phyloP scores from a whole-genome alignment of 2,797 vertebrate genomes.

The Microcaecilia unicolor region DNA sequence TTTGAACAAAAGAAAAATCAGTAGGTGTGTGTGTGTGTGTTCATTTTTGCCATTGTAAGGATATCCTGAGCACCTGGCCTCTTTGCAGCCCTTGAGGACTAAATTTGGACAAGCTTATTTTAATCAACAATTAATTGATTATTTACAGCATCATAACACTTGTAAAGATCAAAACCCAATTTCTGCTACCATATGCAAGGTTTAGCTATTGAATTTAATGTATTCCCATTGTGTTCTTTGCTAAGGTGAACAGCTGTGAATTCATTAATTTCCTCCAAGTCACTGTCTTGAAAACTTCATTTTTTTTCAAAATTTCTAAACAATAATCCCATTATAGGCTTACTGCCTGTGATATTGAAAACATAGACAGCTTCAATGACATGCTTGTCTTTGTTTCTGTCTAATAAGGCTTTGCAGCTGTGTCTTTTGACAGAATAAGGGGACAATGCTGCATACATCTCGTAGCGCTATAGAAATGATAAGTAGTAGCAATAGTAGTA shows the following conservation, averaged over 20 bases:
- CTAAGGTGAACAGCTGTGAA: constrained; percentile 37
- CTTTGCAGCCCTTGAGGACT: too few relatives aligned
- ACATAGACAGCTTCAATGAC: constrained; percentile 13
- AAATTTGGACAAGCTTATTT: constrained; percentile 22
- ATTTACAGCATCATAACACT: constrained; percentile 23
- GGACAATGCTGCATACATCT: too few relatives aligned
- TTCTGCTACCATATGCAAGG: constrained; percentile 41
- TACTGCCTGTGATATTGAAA: constrained; percentile 16
- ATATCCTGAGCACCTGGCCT: too few relatives aligned
- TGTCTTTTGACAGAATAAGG: too few relatives aligned
- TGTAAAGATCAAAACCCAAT: constrained; percentile 42
- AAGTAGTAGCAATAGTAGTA: too few relatives aligned
- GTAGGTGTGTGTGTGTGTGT: too few relatives aligned
- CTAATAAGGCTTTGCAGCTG: constrained; percentile 4
- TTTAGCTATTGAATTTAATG: constrained; percentile 40
- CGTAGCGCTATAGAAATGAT: too few relatives aligned
- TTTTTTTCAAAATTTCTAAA: constrained; percentile 32
- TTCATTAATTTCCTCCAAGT: constrained; percentile 28
- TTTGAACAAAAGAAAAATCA: too few relatives aligned
- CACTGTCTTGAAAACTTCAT: constrained; percentile 24
- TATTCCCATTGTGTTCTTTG: constrained; percentile 38
- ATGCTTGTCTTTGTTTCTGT: not conserved
- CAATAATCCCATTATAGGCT: constrained; percentile 33
- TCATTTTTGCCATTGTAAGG: too few relatives aligned
- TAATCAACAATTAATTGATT: constrained; percentile 46